Evolutionary conservation across 2,797 vertebrate genomes (phyloP).

Genomic region (Babyrousa celebensis): DNA sequence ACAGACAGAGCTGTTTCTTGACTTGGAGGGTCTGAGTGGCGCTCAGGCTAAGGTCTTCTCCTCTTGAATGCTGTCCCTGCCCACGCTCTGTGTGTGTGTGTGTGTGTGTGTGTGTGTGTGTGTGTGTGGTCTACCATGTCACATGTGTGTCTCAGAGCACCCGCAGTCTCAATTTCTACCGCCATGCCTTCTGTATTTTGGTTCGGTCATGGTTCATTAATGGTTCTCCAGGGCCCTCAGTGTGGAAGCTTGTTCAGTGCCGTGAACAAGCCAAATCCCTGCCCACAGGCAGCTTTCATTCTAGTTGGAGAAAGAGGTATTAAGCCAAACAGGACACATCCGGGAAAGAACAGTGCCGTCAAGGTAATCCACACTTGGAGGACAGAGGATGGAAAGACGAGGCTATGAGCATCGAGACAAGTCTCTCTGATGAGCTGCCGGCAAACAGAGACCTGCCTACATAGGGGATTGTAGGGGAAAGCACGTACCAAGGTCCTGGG

Average conservation of each 20-base stretch:
- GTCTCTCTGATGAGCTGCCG: not conserved
- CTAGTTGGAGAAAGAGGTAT: not conserved
- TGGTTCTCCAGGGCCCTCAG: not conserved
- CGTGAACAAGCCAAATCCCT: not conserved
- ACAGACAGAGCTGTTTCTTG: slow-evolving; percentile 89
- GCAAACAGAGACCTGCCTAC: not conserved
- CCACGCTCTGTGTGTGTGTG: not conserved
- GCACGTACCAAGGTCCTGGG: not conserved
- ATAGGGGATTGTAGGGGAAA: not conserved
- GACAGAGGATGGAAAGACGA: not conserved
- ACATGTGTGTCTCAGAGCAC: not conserved
- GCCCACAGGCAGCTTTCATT: not conserved
- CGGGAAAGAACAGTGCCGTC: not conserved
- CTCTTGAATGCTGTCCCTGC: slow-evolving; percentile 20
- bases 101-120: not conserved
- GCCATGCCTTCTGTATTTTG: not conserved
- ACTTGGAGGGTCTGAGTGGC: slow-evolving; percentile 83
- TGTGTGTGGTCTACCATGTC: not conserved
- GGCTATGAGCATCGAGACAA: not conserved
- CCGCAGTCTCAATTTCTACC: not conserved
- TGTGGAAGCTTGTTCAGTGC: no score
- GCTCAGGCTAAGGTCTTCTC: slow-evolving; percentile 67
- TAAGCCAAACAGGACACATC: not conserved
- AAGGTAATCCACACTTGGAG: not conserved
- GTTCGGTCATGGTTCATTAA: not conserved